These are phyloP conservation scores for Brachypteracias leptosomus DNA, from an alignment of 2,113 vertebrate genomes.

Conservation along the genomic window DNA sequence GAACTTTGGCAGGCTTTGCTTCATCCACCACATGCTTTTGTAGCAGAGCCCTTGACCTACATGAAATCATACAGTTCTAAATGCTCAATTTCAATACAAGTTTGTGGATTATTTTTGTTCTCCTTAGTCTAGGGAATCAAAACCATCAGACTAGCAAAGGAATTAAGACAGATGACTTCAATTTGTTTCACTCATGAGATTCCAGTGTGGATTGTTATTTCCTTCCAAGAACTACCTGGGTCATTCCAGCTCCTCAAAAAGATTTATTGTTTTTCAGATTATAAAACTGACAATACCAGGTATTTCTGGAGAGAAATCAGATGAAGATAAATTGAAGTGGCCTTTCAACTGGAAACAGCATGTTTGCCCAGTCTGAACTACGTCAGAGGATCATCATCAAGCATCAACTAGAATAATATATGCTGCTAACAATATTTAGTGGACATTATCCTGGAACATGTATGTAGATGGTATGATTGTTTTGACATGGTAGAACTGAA, in stretches of 20 bases:
- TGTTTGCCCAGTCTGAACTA: neutral
- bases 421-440: neutral
- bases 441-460: accelerated
- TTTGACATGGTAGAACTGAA: neutral
- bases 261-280: neutral
- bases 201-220: accelerated
- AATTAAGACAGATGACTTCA: neutral
- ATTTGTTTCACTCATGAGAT: neutral
- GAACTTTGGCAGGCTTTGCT: neutral
- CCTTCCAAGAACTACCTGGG: neutral
- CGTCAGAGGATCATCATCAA: neutral
- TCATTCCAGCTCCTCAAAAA: neutral
- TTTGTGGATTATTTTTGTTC: neutral
- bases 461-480: accelerated
- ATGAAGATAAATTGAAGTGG: neutral
- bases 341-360: neutral
- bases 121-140: neutral
- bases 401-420: neutral
- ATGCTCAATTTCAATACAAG: neutral
- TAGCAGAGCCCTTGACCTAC: neutral
- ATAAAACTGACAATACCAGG: accelerated
- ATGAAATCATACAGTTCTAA: neutral
- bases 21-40: neutral
- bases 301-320: neutral
- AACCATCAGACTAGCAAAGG: neutral